Conservation (phyloP, 2,113 vertebrate genomes). For the Mastomys natalensis region DNA sequence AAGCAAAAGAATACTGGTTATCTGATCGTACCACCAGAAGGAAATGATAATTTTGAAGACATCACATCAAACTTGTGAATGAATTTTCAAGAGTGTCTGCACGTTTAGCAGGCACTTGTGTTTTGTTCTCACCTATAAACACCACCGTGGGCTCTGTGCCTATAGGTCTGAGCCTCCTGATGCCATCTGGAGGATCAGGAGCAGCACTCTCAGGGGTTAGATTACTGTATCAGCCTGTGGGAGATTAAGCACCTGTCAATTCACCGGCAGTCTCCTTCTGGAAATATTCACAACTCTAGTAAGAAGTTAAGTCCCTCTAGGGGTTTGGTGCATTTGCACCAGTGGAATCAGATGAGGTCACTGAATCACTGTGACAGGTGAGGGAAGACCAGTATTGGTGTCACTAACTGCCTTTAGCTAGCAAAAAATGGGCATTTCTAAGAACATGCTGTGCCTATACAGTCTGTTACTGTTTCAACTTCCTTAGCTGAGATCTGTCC, state of each 20-base stretch:
- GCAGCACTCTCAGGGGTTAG: not conserved
- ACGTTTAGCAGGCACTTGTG: not conserved
- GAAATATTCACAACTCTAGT: no score
- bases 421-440: not conserved
- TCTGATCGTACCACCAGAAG: slow-evolving; percentile 29
- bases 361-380: not conserved
- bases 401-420: not conserved
- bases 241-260: not conserved
- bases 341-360: not conserved
- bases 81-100: not conserved
- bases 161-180: not conserved
- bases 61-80: not conserved
- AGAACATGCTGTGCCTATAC: not conserved
- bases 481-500: not conserved
- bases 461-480: not conserved
- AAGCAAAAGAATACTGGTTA: not conserved
- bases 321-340: not conserved
- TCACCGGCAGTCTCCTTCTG: not conserved
- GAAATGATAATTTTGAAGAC: not conserved
- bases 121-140: not conserved
- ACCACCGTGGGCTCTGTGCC: not conserved
- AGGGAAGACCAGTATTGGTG: not conserved
- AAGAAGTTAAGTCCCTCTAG: not conserved
- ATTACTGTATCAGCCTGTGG: no score
- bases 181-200: not conserved